phyloP scores from a whole-genome alignment of 2,888 invertebrate species.

The Halictus quadricinctus region DNA sequence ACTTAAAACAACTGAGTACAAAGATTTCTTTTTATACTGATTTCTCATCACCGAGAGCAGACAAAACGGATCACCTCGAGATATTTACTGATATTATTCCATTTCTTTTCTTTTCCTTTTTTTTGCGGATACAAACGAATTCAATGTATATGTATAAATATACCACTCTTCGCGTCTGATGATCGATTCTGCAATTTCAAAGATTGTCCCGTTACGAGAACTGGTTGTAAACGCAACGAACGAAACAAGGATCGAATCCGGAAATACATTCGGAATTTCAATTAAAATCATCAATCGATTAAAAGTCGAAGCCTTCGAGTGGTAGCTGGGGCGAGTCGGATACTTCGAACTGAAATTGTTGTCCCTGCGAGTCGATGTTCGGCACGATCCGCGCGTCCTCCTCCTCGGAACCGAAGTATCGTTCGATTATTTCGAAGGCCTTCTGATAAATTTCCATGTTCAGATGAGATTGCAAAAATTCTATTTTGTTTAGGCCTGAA shows the following conservation, averaged over 20 bases:
- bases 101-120: slow-evolving; percentile 1
- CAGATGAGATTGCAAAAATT: slow-evolving; percentile 98
- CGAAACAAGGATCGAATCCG: slow-evolving; percentile 61
- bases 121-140: slow-evolving; percentile 49
- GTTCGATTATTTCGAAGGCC: slow-evolving; percentile 98
- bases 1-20: slow-evolving; percentile 53
- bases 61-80: slow-evolving; percentile 47
- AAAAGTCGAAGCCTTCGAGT: slow-evolving; percentile 92
- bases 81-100: slow-evolving; percentile 31
- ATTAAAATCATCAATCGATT: slow-evolving; percentile 78
- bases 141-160: slow-evolving; percentile 44
- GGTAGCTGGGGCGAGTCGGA: slow-evolving; percentile 84
- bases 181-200: slow-evolving; percentile 53
- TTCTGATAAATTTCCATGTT: slow-evolving; percentile 98
- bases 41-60: slow-evolving; percentile 50
- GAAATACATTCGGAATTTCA: slow-evolving; percentile 60
- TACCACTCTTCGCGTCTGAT: slow-evolving; percentile 42
- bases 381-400: slow-evolving; percentile 93
- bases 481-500: slow-evolving; percentile 97
- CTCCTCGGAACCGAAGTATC: slow-evolving; percentile 96
- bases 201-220: slow-evolving; percentile 54
- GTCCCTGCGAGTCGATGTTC: slow-evolving; percentile 89
- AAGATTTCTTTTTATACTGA: slow-evolving; percentile 55
- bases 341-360: slow-evolving; percentile 85
- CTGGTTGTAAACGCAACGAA: slow-evolving; percentile 58